Conservation (phyloP, 2,888 invertebrate genomes). For the Blera fallax region DNA sequence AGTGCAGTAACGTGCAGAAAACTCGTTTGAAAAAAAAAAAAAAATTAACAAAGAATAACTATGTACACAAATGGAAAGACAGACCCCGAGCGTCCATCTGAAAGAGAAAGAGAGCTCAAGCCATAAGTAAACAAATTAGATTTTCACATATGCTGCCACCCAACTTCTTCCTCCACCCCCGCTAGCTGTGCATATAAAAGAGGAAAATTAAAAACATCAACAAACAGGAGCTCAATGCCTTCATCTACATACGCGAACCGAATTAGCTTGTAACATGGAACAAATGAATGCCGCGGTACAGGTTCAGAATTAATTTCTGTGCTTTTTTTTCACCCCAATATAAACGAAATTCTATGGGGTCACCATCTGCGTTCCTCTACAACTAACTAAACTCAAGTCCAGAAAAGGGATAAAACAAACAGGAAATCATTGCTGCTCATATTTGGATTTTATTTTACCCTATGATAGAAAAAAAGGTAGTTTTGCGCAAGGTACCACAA, state of each 20-base stretch:
- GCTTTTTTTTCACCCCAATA: neutral
- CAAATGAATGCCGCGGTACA: conserved; percentile 21
- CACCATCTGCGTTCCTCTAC: neutral
- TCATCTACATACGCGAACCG: conserved; percentile 53
- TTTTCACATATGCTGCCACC: conserved; percentile 43
- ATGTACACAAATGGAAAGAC: conserved; percentile 1
- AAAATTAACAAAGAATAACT: conserved; percentile 27
- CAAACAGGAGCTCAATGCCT: conserved; percentile 25
- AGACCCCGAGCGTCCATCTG: neutral
- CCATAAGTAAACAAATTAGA: conserved; percentile 67
- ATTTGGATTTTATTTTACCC: neutral
- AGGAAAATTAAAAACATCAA: conserved; percentile 38
- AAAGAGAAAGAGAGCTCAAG: neutral
- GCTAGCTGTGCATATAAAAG: conserved; percentile 11
- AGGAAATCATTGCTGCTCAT: neutral
- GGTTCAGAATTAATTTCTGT: conserved; percentile 13
- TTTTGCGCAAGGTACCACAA: too few species aligned
- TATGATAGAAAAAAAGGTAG: too few species aligned
- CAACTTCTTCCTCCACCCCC: neutral
- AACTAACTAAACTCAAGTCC: neutral
- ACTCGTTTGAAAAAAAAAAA: conserved; percentile 60
- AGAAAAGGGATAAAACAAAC: neutral
- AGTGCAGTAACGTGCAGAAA: conserved; percentile 71
- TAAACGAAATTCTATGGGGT: conserved; percentile 8
- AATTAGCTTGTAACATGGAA: conserved; percentile 58